A percentile compares a stretch with the other conserved stretches of the same genome.
Evolutionary conservation across 2,113 vertebrate genomes (phyloP).

Genomic region (Triplophysa rosa): DNA sequence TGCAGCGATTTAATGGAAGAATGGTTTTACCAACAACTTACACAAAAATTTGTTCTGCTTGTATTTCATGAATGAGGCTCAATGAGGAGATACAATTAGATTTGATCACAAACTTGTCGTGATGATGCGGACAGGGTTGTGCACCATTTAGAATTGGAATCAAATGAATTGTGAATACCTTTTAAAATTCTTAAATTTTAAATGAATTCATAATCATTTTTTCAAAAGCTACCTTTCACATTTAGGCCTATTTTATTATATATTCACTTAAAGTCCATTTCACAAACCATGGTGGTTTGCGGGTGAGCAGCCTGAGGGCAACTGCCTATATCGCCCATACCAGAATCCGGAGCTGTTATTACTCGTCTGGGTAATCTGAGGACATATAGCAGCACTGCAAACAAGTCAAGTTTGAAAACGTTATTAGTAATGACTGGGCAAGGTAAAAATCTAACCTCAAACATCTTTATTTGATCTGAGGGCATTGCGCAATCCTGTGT

Average conservation of each 20-base stretch:
- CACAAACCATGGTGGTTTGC: not conserved
- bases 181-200: too few species aligned
- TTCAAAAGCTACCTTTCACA: too few species aligned
- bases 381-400: not conserved
- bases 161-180: not conserved
- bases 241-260: too few species aligned
- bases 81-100: not conserved
- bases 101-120: not conserved
- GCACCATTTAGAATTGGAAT: not conserved
- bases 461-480: not conserved
- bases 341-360: not conserved
- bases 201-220: too few species aligned
- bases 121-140: not conserved
- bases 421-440: constrained; percentile 5
- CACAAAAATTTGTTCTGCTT: not conserved
- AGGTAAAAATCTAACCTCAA: not conserved
- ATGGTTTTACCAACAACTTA: not conserved
- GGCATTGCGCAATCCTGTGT: not conserved
- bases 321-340: not conserved
- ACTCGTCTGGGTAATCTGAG: not conserved
- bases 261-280: too few species aligned
- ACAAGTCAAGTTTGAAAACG: not conserved
- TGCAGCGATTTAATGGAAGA: too few species aligned
- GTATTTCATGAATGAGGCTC: not conserved
- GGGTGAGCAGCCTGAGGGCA: not conserved